Percentiles rank a stretch among this genome's conserved stretches.
These are phyloP conservation scores for Augiades crinisus DNA, from an alignment of 2,888 invertebrate species.

Conservation along the genomic window DNA sequence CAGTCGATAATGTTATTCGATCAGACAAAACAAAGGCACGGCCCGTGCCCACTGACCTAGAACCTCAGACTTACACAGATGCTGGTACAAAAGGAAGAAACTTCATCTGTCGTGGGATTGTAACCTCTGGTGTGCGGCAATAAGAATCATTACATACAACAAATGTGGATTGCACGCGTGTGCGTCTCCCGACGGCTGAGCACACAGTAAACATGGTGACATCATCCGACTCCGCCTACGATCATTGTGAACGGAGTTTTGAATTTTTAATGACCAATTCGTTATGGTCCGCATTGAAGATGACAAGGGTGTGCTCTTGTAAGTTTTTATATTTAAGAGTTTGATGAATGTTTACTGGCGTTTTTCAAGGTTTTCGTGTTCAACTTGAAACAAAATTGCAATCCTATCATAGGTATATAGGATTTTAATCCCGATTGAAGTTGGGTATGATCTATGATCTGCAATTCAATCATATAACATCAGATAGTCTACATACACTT, in stretches of 20 bases:
- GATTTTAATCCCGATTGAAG: too few species aligned
- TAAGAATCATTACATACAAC: constrained; percentile 13
- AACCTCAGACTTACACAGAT: constrained; percentile 51
- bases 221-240: constrained; percentile 58
- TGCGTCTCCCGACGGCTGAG: constrained; percentile 37
- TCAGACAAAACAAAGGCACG: constrained; percentile 32
- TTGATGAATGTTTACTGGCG: too few species aligned
- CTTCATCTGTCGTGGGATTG: neutral
- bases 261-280: constrained; percentile 29
- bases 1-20: constrained; percentile 7
- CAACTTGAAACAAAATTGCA: too few species aligned
- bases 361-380: too few species aligned
- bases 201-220: constrained; percentile 55
- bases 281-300: constrained; percentile 18
- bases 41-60: constrained; percentile 60
- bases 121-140: constrained; percentile 8
- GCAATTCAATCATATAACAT: too few species aligned
- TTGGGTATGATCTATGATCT: too few species aligned
- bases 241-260: constrained; percentile 35
- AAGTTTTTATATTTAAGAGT: neutral
- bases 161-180: constrained; percentile 36
- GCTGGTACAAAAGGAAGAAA: constrained; percentile 17
- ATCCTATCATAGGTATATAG: too few species aligned
- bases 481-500: too few species aligned
- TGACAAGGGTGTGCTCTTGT: neutral